Evolutionary conservation across 2,888 invertebrate genomes (phyloP), one percentile per base, ranked within the genome.

Genomic region (Sminthurides aquaticus): DNA sequence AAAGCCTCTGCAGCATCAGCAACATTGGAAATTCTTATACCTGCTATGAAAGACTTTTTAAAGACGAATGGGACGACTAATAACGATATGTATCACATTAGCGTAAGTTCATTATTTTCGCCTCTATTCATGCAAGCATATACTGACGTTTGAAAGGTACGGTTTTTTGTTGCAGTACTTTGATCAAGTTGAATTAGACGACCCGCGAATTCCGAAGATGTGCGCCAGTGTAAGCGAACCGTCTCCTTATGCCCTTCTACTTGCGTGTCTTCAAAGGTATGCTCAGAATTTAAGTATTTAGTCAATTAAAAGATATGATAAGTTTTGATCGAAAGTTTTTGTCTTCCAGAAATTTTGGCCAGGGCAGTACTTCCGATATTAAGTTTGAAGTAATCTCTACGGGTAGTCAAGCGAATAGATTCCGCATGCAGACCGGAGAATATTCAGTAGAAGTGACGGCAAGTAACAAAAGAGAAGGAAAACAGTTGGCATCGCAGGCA

Each of bases 151-250:
- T 22, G 52, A 43, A 15, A 15, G 18, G 11, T 18, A 52, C 1
- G 26, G 29, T 22, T 54, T 1, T 20, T 60, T 27, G 15, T 43
- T 26, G 8, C 76, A 87, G 85, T 91, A 91, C 77, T 94, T 94
- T 78, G 96, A 98, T 81, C 89, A 90, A 79, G 90, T 98, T 72
- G 86, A 87, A 73, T 90, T 98, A 64, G 90, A 90, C 77, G 97
- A 98, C 83, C 93, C 95, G 0, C 85, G 97, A 71, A 91, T 98
- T 28, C 86, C 90, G 55, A 95, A 96, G 79, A 89, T 97, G 79
- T 97, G 96, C 80, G 88, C 89, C n/a, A 93, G 93, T 78, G 91
- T 95, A 0, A 94, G 95, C 57, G 96, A 97, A 80, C 94, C 94
- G 0, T 88, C 91, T 11, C 98, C 98, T 0, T 96, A 93, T 81